phyloP scores from a whole-genome alignment of 2,797 vertebrate species.

The Stomatorhinus walkeri region DNA sequence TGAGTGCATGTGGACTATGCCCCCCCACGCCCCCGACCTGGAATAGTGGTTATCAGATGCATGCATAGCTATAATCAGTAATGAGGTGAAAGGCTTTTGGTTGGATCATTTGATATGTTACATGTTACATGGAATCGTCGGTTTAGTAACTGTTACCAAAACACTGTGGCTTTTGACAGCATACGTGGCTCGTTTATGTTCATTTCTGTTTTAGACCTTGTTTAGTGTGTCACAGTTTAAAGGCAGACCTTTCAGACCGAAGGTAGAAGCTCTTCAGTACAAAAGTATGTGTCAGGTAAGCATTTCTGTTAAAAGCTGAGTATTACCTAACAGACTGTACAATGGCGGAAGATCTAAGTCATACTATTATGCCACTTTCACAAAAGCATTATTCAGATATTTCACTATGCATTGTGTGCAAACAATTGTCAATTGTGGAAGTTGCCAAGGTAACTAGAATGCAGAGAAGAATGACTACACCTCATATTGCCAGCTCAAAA shows the following conservation, averaged over 20 bases:
- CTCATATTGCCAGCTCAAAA: background rate
- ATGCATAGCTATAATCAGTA: background rate
- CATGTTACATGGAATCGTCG: background rate
- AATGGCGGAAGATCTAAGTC: constrained; percentile 6
- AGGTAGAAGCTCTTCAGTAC: background rate
- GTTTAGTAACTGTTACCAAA: background rate
- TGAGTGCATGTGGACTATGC: background rate
- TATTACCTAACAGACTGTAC: background rate
- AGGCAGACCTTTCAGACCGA: background rate
- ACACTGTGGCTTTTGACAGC: background rate
- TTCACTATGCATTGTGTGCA: background rate
- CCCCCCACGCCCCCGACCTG: background rate
- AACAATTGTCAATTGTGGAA: constrained; percentile 18
- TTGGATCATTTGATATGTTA: background rate
- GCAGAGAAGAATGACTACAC: background rate
- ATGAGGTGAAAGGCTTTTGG: background rate
- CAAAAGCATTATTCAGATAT: background rate
- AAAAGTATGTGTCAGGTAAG: background rate
- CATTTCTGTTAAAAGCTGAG: background rate
- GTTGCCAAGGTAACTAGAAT: constrained; percentile 18
- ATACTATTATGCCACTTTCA: background rate
- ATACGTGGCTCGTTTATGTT: background rate
- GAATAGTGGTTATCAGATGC: background rate
- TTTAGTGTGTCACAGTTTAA: background rate
- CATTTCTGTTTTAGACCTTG: background rate